Base-by-base conservation (phyloP, 64 coral and sea anemone genomes). In the Stichodactyla helianthus region DNA sequence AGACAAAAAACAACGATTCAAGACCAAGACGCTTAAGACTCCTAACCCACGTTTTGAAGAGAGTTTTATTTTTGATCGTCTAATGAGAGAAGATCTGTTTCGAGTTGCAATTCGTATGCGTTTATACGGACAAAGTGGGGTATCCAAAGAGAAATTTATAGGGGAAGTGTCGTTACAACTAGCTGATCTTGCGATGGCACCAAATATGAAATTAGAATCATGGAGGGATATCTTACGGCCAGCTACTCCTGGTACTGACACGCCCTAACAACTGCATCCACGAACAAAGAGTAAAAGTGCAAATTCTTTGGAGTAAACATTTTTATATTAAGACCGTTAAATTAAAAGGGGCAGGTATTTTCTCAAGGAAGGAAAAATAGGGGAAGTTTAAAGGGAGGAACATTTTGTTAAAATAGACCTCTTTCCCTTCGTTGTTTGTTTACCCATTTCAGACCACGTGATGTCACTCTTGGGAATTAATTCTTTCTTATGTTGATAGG, bases 1-100 rank as follows among this genome's bases (percentile, higher is more conserved):
- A 6, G 85, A 83, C 13, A 93, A 87, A 20, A 93, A 74, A 55
- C 94, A 97, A 52, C 88, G 94, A 55, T 97, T 93, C 18, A 97
- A 97, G 58, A 97, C 91, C 15, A 97, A 97, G 71, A 58, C 90
- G 25, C 85, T 88, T 16, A 28, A 87, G 27, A 92, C 92, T 16
- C 74, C 79, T n/a, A 83, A 90, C n/a, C 91, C 94, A 18, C 88
- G 52, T 17, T 97, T 93, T 87, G 79, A 93, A 54, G 94, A 97
- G 70, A 97, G 86, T 23, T 97, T 93, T 77, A 91, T 97, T 7
- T 97, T 97, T 67, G 94, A 97, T 58, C 94, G 94, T 15, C 82
- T 97, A 6, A 85, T 87, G 52, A 89, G 89, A 81, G 85, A 92
- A 44, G 94, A 97, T 50, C 89, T 97, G 18, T 93, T 90, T 88